These are phyloP conservation scores for Ganaspis sp. DNA, from an alignment of 1,140 invertebrate genomes.

Conservation along the genomic window DNA sequence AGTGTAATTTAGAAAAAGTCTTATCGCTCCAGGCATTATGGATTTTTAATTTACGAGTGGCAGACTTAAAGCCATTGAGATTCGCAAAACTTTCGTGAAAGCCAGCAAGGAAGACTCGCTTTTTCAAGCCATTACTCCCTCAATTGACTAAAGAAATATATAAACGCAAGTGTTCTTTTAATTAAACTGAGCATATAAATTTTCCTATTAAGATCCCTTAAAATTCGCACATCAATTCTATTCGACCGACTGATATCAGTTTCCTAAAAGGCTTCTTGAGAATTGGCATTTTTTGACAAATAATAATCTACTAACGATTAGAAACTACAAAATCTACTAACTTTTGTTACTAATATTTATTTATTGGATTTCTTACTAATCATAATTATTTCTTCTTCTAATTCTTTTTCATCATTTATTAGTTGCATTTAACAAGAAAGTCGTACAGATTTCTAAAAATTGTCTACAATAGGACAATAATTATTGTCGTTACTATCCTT, in stretches of 20 bases:
- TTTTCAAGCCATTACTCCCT: not conserved
- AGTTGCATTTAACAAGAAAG: no score
- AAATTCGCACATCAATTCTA: no score
- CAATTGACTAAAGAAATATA: not conserved
- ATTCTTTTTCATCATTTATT: no score
- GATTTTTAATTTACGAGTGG: conserved; percentile 37
- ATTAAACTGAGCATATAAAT: conserved; percentile 49
- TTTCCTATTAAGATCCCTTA: no score
- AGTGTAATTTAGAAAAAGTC: conserved; percentile 42
- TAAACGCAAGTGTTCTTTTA: conserved; percentile 38
- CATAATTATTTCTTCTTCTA: no score
- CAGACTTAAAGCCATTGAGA: conserved; percentile 28
- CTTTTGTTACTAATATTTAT: no score
- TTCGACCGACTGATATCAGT: conserved; percentile 21
- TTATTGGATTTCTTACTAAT: no score
- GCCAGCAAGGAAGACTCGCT: not conserved
- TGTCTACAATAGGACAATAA: not conserved
- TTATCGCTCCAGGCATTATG: conserved; percentile 35
- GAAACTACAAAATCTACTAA: no score
- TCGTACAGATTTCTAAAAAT: not conserved
- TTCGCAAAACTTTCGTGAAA: conserved; percentile 1
- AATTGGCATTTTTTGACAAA: no score
- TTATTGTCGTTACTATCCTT: no score
- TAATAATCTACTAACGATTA: no score
- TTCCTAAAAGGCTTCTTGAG: conserved; percentile 2